A percentile compares a stretch with the other conserved stretches of the same genome.
Conservation (phyloP, 2,113 vertebrate genomes). For the Thunnus thynnus region DNA sequence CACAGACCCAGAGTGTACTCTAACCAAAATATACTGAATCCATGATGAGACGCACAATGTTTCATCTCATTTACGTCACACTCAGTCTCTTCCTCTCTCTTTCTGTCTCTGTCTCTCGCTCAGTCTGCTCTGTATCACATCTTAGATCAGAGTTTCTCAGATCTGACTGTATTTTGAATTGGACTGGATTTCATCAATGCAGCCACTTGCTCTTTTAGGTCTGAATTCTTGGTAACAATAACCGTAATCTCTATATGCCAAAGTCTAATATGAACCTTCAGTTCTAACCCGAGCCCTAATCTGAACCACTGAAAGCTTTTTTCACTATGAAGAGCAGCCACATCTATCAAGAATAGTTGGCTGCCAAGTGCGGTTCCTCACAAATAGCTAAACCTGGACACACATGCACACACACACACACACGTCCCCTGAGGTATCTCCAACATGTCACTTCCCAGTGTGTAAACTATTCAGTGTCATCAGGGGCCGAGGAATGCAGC, state of each 20-base stretch:
- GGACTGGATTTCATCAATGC: too few species aligned
- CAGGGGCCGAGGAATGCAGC: slow-evolving; percentile 40
- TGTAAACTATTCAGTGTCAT: slow-evolving; percentile 53
- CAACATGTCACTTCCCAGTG: slow-evolving; percentile 37
- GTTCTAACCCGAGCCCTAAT: too few species aligned
- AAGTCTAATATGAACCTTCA: too few species aligned
- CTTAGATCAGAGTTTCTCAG: too few species aligned
- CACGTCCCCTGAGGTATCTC: slow-evolving; percentile 17
- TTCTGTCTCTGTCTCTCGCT: not conserved
- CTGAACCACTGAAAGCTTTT: too few species aligned
- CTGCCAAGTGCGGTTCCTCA: not conserved
- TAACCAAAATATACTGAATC: not conserved
- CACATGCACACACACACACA: slow-evolving; percentile 19
- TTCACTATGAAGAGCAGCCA: too few species aligned
- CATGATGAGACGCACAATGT: not conserved
- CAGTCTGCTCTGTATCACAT: too few species aligned
- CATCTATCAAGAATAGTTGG: too few species aligned
- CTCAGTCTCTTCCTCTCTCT: not conserved
- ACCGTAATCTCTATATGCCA: too few species aligned
- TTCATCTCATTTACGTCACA: not conserved
- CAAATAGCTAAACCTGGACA: not conserved
- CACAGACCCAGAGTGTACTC: not conserved
- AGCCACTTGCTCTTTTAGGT: too few species aligned
- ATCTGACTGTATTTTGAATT: too few species aligned
- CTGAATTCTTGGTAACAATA: too few species aligned